Evolutionary conservation across 2,113 vertebrate species (phyloP), one percentile per base, ranked within the genome.

Genomic region (Collichthys lucidus): DNA sequence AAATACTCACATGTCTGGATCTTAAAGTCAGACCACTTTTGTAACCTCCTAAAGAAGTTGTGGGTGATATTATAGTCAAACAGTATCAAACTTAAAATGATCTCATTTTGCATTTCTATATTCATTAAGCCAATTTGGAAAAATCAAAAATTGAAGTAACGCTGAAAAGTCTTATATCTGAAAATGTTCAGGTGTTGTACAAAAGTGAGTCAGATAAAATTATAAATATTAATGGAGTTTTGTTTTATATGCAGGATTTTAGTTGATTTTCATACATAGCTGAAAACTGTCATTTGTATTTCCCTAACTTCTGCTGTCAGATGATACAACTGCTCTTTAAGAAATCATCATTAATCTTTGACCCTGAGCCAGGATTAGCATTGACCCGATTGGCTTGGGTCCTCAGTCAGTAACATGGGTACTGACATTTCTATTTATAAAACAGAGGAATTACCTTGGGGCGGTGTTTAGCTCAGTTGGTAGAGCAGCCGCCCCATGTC

Each of bases 321-420:
- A 35, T 11, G 14, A 19, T 40, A 31, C 19, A 3, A 14, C 65
- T 52, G n/a, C 49, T 5, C 5, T 16, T n/a, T 14, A 46, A 46
- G 12, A 46, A 46, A 20, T 60, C 59, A n/a, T 0, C 1, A 12
- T 11, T 72, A 62, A 83, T 77, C 77, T 78, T 53, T 86, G 83
- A 83, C 59, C 17, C 42, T 15, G 11, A 72, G 60, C 55, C 80
- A 72, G 44, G 57, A 74, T 83, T 80, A 85, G 65, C 31, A 0
- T 1, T 71, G 59, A 56, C 55, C 72, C 60, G 26, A 11, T 46
- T 52, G 62, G 17, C 20, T 63, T 29, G 67, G 66, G 55, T 55
- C 7, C 12, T 0, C 8, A 8, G 55, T 59, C 55, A 26, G 12
- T 47, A 47, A 65, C 22, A 24, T 19, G 47, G 22, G 46, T 12